These are phyloP conservation scores for Palythoa grandis DNA, from an alignment of 92 coral and sea anemone genomes.

Conservation along the genomic window DNA sequence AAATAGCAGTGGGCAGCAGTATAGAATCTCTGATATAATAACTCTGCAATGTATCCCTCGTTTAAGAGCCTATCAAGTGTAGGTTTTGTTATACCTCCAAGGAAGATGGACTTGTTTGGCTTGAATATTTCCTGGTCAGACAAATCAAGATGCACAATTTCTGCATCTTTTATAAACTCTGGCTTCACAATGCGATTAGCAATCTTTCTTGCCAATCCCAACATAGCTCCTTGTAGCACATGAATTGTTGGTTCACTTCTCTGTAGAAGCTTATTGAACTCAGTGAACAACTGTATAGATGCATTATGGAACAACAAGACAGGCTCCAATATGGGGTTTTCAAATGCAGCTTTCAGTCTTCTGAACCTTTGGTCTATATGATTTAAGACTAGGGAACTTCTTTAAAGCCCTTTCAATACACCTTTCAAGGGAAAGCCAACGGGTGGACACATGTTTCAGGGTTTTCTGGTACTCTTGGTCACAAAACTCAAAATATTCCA, in stretches of 20 bases:
- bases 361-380: constrained; percentile 45
- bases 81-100: constrained; percentile 44
- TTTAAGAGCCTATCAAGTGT: constrained; percentile 44
- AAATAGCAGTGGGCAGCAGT: constrained; percentile 51
- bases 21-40: constrained; percentile 13
- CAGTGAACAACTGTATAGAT: constrained; percentile 54
- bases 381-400: constrained; percentile 54
- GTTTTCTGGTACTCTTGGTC: constrained; percentile 50
- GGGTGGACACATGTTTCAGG: constrained; percentile 48
- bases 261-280: constrained; percentile 54
- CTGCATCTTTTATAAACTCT: constrained; percentile 17
- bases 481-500: constrained; percentile 51
- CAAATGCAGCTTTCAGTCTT: constrained; percentile 50
- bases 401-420: constrained; percentile 50
- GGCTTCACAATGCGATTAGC: constrained; percentile 42
- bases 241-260: constrained; percentile 55
- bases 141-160: constrained; percentile 34
- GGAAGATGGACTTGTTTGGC: constrained; percentile 29
- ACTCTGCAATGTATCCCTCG: constrained; percentile 41
- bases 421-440: constrained; percentile 56
- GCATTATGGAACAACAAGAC: constrained; percentile 53
- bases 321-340: constrained; percentile 44
- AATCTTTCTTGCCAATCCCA: constrained; percentile 41
- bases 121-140: constrained; percentile 32
- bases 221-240: constrained; percentile 33